Conservation (phyloP, 2,797 vertebrate genomes). For the Odontamblyopus rebecca region DNA sequence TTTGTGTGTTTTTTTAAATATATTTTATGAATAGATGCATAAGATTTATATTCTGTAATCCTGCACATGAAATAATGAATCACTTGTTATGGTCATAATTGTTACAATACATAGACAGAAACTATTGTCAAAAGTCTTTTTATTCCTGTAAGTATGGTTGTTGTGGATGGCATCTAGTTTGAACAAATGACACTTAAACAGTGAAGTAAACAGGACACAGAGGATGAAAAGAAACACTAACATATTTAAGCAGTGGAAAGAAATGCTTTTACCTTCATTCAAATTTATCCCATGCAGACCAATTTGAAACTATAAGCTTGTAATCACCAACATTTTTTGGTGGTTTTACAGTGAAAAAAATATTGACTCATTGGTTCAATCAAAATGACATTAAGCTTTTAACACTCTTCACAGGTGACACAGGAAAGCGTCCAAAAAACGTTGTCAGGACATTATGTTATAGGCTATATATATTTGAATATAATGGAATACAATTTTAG, state of each 20-base stretch:
- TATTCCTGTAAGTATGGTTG: background rate
- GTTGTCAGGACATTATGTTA: background rate
- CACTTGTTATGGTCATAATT: background rate
- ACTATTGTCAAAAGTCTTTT: background rate
- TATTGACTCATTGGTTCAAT: background rate
- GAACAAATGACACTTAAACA: background rate
- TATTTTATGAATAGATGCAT: background rate
- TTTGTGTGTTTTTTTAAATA: background rate
- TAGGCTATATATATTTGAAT: background rate
- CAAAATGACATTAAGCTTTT: background rate
- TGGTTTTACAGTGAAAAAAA: background rate
- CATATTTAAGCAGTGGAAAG: background rate
- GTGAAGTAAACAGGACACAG: background rate
- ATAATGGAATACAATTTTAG: too few relatives aligned
- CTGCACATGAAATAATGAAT: background rate
- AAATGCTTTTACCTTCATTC: background rate
- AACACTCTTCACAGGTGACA: background rate
- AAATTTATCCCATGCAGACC: background rate
- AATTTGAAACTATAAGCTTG: background rate
- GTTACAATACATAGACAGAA: background rate
- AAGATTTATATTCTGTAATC: background rate
- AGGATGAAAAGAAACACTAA: background rate
- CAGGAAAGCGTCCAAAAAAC: background rate
- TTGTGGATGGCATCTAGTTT: constrained; percentile 1
- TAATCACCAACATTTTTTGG: background rate